Evolutionary conservation across 2,113 vertebrate species (phyloP).

Genomic region (Craseonycteris thonglongyai): DNA sequence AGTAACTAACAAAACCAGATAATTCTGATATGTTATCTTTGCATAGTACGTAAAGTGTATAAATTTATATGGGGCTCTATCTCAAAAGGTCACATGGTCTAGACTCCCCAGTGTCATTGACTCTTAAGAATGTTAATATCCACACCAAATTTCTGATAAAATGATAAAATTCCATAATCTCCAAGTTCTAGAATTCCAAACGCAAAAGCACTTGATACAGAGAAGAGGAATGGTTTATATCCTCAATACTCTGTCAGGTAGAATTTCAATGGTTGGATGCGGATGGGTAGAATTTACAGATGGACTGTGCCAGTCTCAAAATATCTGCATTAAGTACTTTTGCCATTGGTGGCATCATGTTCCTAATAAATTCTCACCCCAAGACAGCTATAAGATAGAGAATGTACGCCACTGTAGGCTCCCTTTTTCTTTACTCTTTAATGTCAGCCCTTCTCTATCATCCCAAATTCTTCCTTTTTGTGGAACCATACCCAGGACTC

Average conservation of each 20-base stretch:
- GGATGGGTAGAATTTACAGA: neutral
- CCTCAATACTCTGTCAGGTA: neutral
- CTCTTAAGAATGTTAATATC: neutral
- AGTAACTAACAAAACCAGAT: neutral
- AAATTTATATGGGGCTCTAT: rapidly evolving
- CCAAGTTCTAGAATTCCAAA: neutral
- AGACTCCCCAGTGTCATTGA: rapidly evolving
- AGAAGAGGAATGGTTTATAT: neutral
- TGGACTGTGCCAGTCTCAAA: neutral
- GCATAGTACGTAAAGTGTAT: too few species aligned
- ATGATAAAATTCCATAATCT: neutral
- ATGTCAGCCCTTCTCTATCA: neutral
- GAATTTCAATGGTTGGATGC: neutral
- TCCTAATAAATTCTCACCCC: neutral
- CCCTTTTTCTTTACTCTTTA: neutral
- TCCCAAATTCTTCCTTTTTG: neutral
- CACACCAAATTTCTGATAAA: neutral
- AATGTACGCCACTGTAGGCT: rapidly evolving
- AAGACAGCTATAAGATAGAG: neutral
- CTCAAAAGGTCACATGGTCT: neutral
- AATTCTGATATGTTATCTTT: neutral
- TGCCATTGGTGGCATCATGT: rapidly evolving
- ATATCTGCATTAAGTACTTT: neutral
- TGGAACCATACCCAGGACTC: neutral
- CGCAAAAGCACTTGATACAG: neutral